Evolutionary conservation across 2,113 vertebrate species (phyloP), one percentile per base, ranked within the genome.

Genomic region (Elephas maximus): DNA sequence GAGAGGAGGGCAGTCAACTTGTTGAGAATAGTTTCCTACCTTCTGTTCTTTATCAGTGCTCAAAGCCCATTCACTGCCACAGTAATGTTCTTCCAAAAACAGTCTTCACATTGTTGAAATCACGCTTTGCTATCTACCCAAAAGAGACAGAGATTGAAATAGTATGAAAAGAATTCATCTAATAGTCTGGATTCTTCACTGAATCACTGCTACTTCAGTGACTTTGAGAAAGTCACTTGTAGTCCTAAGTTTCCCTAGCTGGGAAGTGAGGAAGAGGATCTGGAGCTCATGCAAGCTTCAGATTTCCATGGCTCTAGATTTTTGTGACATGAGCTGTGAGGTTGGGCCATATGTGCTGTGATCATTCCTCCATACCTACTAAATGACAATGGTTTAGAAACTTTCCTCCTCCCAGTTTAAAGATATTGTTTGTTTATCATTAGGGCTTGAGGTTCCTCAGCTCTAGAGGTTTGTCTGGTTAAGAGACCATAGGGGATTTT

Each of bases 391-490:
- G 17, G 6, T 21, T 51, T 18, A 20, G 18, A 28, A 5, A 1
- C 4, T 45, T 91, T 53, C 14, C 60, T 53, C 24, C 26, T 28
- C 37, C 4, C 6, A 8, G 1, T 85, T 76, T 26, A 26, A 41
- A 69, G 11, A 41, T n/a, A 8, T 14, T 44, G 11, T 62, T 37
- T 88, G 67, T 45, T 95, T 74, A 48, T 82, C 41, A 24, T 20
- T 11, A 80, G 14, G 21, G 8, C 6, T 15, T 62, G 15, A 20
- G 28, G 3, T 57, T 83, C 73, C 28, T 91, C 3, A 57, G 28
- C 90, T 95, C 83, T 93, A 74, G 90, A 91, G 69, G 53, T 87
- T 96, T 97, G 62, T 93, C n/a, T 96, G 79, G 1, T 85, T 82
- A 81, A 45, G 60, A 74, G 21, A 91, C 17, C 89, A 62, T 26